Evolutionary conservation across 2,797 vertebrate genomes (phyloP).

Genomic region (Sparus aurata): DNA sequence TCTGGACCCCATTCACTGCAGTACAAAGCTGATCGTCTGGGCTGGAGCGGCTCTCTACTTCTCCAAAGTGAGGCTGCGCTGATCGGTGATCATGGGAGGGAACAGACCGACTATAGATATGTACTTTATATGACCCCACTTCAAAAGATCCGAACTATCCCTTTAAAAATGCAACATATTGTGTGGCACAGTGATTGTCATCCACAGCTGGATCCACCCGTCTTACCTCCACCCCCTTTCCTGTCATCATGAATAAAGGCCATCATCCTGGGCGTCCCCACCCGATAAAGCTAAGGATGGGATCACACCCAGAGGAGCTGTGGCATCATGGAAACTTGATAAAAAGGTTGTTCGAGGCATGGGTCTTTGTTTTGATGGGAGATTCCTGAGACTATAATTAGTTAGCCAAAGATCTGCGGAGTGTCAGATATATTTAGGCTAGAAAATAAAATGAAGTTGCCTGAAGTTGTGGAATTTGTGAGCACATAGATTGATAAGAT

Average conservation of each 20-base stretch:
- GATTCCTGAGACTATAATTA: constrained; percentile 72
- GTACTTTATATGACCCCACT: too few relatives aligned
- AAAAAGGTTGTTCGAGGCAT: constrained; percentile 23
- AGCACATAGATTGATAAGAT: constrained; percentile 50
- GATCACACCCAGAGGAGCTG: constrained; percentile 16
- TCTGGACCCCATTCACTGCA: too few relatives aligned
- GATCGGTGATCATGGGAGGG: too few relatives aligned
- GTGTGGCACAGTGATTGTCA: constrained; percentile 2
- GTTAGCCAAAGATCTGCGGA: constrained; percentile 58
- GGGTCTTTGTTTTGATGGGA: constrained; percentile 61
- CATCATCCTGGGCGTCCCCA: constrained; percentile 26
- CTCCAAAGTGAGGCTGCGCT: too few relatives aligned
- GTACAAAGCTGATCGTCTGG: too few relatives aligned
- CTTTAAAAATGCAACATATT: not conserved
- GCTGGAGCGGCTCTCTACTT: too few relatives aligned
- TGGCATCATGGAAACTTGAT: constrained; percentile 67
- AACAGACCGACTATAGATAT: too few relatives aligned
- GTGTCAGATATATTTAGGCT: constrained; percentile 69
- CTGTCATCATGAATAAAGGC: constrained; percentile 30
- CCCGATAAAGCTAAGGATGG: constrained; percentile 45
- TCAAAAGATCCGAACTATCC: too few relatives aligned
- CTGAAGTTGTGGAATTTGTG: constrained; percentile 62
- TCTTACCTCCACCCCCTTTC: constrained; percentile 17
- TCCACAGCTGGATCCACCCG: constrained; percentile 21
- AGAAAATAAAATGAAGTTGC: constrained; percentile 64